Evolutionary conservation across 2,888 invertebrate genomes (phyloP).

Genomic region (Parthenolecanium corni): DNA sequence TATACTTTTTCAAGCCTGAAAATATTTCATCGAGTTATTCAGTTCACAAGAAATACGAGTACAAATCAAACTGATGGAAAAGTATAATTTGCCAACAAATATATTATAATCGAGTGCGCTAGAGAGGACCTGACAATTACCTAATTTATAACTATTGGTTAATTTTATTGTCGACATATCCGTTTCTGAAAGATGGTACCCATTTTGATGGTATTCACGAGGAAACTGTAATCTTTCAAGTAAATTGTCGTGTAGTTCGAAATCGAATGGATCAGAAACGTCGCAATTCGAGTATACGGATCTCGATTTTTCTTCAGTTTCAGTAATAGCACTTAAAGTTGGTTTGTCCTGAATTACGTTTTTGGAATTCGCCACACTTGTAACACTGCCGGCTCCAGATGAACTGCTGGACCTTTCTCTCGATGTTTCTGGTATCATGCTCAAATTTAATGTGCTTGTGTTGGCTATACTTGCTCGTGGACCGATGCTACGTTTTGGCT

Average conservation of each 20-base stretch:
- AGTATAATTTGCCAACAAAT: too few relatives aligned
- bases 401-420: constrained; percentile 45
- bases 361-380: constrained; percentile 4
- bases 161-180: constrained; percentile 39
- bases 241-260: constrained; percentile 53
- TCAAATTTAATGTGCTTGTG: constrained; percentile 37
- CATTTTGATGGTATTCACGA: constrained; percentile 42
- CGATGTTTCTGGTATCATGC: constrained; percentile 52
- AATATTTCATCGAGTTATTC: background rate
- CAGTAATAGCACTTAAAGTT: background rate
- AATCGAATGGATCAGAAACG: constrained; percentile 66
- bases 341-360: background rate
- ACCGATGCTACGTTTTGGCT: background rate
- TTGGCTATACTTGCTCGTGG: background rate
- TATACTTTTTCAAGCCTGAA: constrained; percentile 39
- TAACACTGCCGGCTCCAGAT: constrained; percentile 18
- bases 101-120: too few relatives aligned
- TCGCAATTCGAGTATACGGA: background rate
- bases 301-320: constrained; percentile 4
- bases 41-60: too few relatives aligned
- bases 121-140: too few relatives aligned
- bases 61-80: too few relatives aligned
- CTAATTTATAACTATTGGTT: constrained; percentile 38
- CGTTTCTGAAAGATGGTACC: constrained; percentile 38
- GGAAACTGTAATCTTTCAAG: constrained; percentile 58